Conservation (phyloP, 1,140 invertebrate genomes). For the Diabrotica virgifera region DNA sequence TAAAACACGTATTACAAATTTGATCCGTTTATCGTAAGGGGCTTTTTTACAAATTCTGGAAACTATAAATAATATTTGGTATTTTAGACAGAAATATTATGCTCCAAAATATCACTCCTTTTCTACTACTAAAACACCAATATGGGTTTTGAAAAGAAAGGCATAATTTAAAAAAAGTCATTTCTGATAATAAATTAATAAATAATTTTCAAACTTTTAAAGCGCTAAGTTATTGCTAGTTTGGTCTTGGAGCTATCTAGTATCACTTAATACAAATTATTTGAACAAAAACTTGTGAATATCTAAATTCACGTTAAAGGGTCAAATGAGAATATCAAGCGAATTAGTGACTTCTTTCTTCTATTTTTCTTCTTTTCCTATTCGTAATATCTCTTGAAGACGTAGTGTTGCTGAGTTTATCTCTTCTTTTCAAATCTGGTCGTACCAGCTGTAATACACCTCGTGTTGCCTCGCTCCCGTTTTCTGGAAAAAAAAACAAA, state of each 20-base stretch:
- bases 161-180: not conserved
- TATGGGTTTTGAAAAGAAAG: not conserved
- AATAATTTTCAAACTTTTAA: not conserved
- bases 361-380: not conserved
- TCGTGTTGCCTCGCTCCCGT: not conserved
- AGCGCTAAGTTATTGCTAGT: not conserved
- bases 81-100: not conserved
- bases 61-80: not conserved
- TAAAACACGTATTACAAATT: not conserved
- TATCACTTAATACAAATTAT: not conserved
- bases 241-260: constrained; percentile 1
- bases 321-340: no score
- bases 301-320: no score
- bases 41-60: not conserved
- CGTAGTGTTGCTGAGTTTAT: not conserved
- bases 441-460: not conserved
- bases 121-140: not conserved
- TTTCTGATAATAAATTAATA: not conserved
- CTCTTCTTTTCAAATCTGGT: not conserved
- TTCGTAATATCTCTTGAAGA: not conserved
- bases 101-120: not conserved
- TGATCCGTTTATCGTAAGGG: not conserved
- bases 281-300: not conserved
- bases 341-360: no score
- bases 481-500: not conserved